Percentiles rank a stretch among this genome's conserved stretches.
phyloP scores from a whole-genome alignment of 2,797 vertebrate genomes.

The Eutrigla gurnardus region DNA sequence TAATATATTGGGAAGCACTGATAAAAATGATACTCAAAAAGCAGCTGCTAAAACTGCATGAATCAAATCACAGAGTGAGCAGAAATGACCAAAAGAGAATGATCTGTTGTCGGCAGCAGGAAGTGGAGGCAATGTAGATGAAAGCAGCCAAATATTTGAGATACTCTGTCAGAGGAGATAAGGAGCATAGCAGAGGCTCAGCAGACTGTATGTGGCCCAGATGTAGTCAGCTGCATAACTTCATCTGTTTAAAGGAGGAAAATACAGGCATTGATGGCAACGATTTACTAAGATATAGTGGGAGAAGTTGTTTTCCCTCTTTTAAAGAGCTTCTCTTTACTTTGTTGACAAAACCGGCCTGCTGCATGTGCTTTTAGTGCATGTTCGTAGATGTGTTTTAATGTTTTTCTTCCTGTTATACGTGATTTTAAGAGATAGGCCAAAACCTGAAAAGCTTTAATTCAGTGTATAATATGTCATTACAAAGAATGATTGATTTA shows the following conservation, averaged over 20 bases:
- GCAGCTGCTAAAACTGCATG: neutral
- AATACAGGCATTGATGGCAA: too few relatives aligned
- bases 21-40: slow-evolving; percentile 3
- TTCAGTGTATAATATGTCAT: too few relatives aligned
- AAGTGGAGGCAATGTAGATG: slow-evolving; percentile 6
- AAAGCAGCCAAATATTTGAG: neutral
- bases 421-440: neutral
- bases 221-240: neutral
- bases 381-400: too few relatives aligned
- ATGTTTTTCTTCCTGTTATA: neutral
- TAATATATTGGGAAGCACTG: neutral
- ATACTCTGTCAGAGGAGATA: neutral
- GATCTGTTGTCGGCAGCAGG: neutral
- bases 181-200: neutral
- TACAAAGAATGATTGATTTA: too few relatives aligned
- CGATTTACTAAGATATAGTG: too few relatives aligned
- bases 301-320: neutral
- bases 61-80: neutral
- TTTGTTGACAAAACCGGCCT: too few relatives aligned
- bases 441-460: neutral
- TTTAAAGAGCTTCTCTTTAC: neutral
- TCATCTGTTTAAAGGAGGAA: neutral
- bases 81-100: neutral
- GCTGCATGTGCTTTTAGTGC: too few relatives aligned
- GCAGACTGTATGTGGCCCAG: too few relatives aligned